Percentiles rank a stretch among this genome's conserved stretches.
phyloP scores from a whole-genome alignment of 2,888 invertebrate species.

The Lutraria lutraria region DNA sequence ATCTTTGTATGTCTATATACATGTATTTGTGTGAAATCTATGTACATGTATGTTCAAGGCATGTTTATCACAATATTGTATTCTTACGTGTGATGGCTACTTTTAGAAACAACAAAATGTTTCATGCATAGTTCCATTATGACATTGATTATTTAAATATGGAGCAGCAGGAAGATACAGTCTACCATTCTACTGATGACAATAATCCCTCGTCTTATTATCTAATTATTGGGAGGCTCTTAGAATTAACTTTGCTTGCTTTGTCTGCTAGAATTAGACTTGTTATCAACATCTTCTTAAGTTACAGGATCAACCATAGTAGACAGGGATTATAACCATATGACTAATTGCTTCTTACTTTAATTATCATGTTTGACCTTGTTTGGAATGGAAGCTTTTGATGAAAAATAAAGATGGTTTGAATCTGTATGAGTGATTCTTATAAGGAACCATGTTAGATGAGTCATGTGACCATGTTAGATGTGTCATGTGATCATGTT shows the following conservation, averaged over 20 bases:
- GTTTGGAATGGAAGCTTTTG: neutral
- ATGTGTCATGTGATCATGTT: too few species aligned
- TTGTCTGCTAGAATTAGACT: neutral
- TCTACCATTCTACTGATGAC: neutral
- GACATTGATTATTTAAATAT: too few species aligned
- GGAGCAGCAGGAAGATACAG: neutral
- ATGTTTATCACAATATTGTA: too few species aligned
- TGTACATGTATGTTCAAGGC: too few species aligned
- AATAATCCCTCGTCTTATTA: constrained; percentile 8
- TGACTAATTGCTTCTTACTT: constrained; percentile 16
- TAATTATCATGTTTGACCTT: constrained; percentile 1
- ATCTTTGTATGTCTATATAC: too few species aligned
- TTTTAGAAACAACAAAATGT: too few species aligned
- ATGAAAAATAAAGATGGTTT: neutral
- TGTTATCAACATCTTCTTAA: neutral
- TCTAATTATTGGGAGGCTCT: neutral
- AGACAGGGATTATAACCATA: neutral
- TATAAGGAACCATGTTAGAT: too few species aligned
- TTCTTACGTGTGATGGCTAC: too few species aligned
- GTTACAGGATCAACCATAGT: neutral
- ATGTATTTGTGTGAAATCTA: too few species aligned
- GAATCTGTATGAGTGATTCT: too few species aligned
- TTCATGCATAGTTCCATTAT: too few species aligned
- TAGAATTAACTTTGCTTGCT: neutral
- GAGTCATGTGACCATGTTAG: too few species aligned